Base-by-base conservation (phyloP, 2,888 invertebrate genomes). In the Clitarchus hookeri region DNA sequence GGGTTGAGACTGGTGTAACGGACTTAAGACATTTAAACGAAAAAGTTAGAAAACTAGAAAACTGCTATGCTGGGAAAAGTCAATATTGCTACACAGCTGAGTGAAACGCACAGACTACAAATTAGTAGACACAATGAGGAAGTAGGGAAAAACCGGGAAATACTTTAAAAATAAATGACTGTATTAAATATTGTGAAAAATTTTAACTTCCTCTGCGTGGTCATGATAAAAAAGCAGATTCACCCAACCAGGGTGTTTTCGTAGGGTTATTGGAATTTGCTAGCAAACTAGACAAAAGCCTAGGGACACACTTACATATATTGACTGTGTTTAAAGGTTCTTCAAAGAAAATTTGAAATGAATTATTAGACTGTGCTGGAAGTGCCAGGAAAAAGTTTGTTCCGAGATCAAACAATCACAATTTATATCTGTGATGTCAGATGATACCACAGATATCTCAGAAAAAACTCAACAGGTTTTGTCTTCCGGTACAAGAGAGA, bases 101-200 rank as follows among this genome's bases (percentile, higher is more conserved):
- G 78, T 25, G 26, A 26, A 78, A 23, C n/a, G 11, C n/a, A 26
- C 25, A 26, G 26, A 78, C n/a, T 26, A 12, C 78, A 78, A n/a
- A 78, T 6, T 11, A 19, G 26, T 6, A 2, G 1, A 25, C 26
- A 3, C n/a, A 26, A 78, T 78, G n/a, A 25, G 78, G 53, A 8
- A 78, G 78, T 78, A 78, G 19, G 78, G 19, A 78, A 26, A 78
- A 78, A 78, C 26, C 11, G 78, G n/a, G 78, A 78, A 78, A 78
- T 26, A 12, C 6, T 78, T 78, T 78, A 78, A 78, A 78, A 78
- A 78, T 78, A 78, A 78, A 16, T 78, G 78, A 78, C 19, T 78
- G 78, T 26, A 12, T 78, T 19, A 78, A 78, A 26, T 78, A 16
- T 25, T 25, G 78, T 78, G 78, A 23, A 25, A 78, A 78, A n/a